Conservation (phyloP, 2,888 invertebrate species). For the Noctua pronuba region DNA sequence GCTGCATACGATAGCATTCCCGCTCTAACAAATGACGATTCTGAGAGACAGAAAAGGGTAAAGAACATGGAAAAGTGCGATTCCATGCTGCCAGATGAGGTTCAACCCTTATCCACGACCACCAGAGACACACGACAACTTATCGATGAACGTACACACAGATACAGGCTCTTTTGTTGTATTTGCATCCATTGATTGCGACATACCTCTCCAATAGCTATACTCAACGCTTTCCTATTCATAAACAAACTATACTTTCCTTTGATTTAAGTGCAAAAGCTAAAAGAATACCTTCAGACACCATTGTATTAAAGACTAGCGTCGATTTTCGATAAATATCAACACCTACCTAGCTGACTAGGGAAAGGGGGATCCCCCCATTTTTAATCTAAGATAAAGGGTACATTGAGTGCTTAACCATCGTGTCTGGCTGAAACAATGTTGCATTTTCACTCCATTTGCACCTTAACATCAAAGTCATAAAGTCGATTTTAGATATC, state of each 20-base stretch:
- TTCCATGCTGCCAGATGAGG: neutral
- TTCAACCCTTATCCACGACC: neutral
- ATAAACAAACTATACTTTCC: constrained; percentile 26
- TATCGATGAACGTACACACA: neutral
- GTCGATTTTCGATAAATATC: constrained; percentile 70
- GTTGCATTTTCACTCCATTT: constrained; percentile 43
- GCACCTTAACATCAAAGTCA: constrained; percentile 5
- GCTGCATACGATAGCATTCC: neutral
- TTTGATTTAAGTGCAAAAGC: constrained; percentile 59
- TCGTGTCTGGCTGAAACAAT: constrained; percentile 77
- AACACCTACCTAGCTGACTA: constrained; percentile 69
- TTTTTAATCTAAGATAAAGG: constrained; percentile 90
- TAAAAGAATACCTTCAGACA: constrained; percentile 58
- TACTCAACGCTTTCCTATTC: constrained; percentile 13
- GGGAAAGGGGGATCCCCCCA: constrained; percentile 69
- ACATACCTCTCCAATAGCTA: neutral
- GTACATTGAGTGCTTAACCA: constrained; percentile 88
- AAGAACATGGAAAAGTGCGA: too few species aligned
- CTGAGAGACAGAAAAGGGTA: too few species aligned
- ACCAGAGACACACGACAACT: neutral
- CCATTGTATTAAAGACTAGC: constrained; percentile 52
- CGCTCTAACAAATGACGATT: neutral
- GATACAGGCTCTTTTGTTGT: neutral
- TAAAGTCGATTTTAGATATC: constrained; percentile 38
- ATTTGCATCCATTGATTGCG: constrained; percentile 3